phyloP scores from a whole-genome alignment of 2,113 vertebrate species.

The Syngnathus floridae region DNA sequence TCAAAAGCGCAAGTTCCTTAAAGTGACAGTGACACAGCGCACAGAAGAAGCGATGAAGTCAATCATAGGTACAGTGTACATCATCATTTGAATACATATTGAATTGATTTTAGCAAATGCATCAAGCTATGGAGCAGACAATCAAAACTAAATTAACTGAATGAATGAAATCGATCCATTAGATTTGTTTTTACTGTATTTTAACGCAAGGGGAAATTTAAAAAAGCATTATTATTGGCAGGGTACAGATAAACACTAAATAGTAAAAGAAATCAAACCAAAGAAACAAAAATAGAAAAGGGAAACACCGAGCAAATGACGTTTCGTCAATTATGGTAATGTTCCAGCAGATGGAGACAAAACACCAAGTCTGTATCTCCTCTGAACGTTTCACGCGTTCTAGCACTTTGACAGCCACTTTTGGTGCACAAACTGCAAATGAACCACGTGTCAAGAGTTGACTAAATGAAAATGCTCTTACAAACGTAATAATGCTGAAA shows the following conservation, averaged over 20 bases:
- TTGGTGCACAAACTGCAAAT: neutral
- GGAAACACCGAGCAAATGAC: neutral
- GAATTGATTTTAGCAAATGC: neutral
- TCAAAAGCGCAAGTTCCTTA: conserved; percentile 45
- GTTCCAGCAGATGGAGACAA: conserved; percentile 38
- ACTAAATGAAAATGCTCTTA: neutral
- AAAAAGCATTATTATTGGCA: neutral
- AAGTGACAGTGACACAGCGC: conserved; percentile 41
- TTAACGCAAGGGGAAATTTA: neutral
- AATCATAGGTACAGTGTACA: neutral
- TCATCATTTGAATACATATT: neutral
- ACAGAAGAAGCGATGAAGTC: neutral
- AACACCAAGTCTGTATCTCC: neutral
- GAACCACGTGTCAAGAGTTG: neutral
- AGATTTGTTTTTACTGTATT: no score
- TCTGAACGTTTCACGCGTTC: neutral
- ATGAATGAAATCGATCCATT: no score
- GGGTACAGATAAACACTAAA: neutral
- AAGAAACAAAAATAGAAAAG: neutral
- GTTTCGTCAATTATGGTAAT: neutral
- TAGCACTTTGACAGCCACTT: neutral
- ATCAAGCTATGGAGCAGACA: neutral
- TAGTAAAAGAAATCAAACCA: neutral
- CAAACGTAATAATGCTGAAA: neutral
- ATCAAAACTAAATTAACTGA: neutral